Percentiles rank a stretch among this genome's conserved stretches.
Conservation (phyloP, 2,113 vertebrate species). For the Scomber scombrus region DNA sequence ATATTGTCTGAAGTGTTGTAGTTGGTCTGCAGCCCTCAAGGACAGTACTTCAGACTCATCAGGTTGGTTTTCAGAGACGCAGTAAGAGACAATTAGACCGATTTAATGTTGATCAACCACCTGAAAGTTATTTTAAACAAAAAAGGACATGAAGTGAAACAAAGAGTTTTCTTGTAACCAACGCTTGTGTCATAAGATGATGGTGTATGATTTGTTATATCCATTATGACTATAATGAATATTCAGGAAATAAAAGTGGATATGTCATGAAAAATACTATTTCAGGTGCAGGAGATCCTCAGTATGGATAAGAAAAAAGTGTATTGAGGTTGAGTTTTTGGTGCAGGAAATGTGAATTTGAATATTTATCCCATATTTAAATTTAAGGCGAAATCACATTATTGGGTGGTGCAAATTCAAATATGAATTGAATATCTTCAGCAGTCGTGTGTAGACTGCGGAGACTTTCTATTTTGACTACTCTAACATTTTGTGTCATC, state of each 20-base stretch:
- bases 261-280: too few relatives aligned
- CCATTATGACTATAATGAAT: neutral
- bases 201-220: neutral
- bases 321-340: neutral
- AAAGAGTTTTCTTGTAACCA: neutral
- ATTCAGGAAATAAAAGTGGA: neutral
- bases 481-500: too few relatives aligned
- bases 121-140: neutral
- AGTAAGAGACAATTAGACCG: too few relatives aligned
- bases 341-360: neutral
- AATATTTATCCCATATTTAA: neutral
- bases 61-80: too few relatives aligned
- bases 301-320: too few relatives aligned
- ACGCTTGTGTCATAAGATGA: conserved; percentile 2
- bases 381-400: neutral
- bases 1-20: too few relatives aligned
- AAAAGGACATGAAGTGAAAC: neutral
- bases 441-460: neutral
- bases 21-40: too few relatives aligned
- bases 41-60: too few relatives aligned
- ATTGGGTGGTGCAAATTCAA: neutral
- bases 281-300: too few relatives aligned
- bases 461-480: too few relatives aligned
- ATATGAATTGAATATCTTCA: neutral
- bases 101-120: neutral